Evolutionary conservation across 2,888 invertebrate genomes (phyloP).

Genomic region (Eupithecia subfuscata): DNA sequence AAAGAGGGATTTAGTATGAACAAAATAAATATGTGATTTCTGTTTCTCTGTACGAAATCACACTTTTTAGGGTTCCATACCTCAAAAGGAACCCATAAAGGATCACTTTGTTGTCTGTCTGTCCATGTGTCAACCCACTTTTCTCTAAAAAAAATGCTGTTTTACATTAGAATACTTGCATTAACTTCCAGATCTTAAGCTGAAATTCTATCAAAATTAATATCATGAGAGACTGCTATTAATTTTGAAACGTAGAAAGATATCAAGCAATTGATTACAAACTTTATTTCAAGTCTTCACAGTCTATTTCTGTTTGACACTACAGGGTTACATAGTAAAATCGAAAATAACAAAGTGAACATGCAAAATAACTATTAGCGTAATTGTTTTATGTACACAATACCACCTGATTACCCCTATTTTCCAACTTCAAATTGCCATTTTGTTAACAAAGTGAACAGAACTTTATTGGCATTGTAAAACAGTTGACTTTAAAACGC

Average conservation of each 20-base stretch:
- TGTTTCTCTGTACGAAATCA: background rate
- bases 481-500: background rate
- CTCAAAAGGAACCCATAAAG: no score
- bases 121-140: no score
- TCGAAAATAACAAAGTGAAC: slow-evolving; percentile 22
- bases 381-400: slow-evolving; percentile 28
- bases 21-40: background rate
- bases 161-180: background rate
- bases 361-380: slow-evolving; percentile 34
- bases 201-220: background rate
- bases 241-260: background rate
- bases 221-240: background rate
- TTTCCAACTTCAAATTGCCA: slow-evolving; percentile 31
- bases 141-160: no score
- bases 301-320: background rate
- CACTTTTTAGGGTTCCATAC: no score
- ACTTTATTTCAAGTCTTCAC: background rate
- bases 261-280: background rate
- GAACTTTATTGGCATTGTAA: background rate
- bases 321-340: background rate
- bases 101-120: no score
- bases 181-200: background rate
- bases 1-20: background rate
- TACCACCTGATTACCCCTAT: slow-evolving; percentile 23
- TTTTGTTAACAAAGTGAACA: slow-evolving; percentile 13